These are phyloP conservation scores for Manis crassicaudata DNA, from an alignment of 2,797 vertebrate species.

Conservation along the genomic window DNA sequence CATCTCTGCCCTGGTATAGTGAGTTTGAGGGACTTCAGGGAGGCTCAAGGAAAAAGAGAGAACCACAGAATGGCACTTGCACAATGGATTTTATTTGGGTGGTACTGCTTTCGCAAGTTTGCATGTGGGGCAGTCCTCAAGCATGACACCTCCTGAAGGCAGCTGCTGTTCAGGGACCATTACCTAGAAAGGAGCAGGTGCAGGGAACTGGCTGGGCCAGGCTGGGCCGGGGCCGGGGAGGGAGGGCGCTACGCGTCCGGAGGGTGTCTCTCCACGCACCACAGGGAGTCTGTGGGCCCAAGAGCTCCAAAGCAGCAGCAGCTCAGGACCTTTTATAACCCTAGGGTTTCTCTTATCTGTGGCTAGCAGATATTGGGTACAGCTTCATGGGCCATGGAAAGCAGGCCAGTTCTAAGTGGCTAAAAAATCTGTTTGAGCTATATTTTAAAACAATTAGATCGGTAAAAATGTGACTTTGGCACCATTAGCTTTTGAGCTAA, in stretches of 20 bases:
- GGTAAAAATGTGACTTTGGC: neutral
- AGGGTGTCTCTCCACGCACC: neutral
- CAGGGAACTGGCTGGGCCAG: too few species aligned
- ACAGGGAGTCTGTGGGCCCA: neutral
- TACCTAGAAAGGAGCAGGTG: neutral
- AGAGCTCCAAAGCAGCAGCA: neutral
- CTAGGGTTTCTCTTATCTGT: neutral
- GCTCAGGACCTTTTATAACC: neutral
- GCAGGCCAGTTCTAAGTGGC: neutral
- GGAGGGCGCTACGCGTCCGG: neutral
- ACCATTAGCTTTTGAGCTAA: neutral
- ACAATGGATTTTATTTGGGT: neutral
- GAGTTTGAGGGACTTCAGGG: too few species aligned
- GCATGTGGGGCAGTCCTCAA: neutral
- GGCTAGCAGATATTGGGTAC: neutral
- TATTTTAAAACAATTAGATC: neutral
- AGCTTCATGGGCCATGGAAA: neutral
- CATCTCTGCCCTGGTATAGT: neutral
- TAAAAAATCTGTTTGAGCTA: neutral
- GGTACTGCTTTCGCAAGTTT: neutral
- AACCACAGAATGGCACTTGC: neutral
- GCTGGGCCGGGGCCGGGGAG: too few species aligned
- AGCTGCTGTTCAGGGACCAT: neutral
- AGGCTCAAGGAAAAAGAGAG: neutral
- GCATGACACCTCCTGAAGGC: neutral